Base-by-base conservation (phyloP, 2,113 vertebrate species). In the Aegypius monachus region DNA sequence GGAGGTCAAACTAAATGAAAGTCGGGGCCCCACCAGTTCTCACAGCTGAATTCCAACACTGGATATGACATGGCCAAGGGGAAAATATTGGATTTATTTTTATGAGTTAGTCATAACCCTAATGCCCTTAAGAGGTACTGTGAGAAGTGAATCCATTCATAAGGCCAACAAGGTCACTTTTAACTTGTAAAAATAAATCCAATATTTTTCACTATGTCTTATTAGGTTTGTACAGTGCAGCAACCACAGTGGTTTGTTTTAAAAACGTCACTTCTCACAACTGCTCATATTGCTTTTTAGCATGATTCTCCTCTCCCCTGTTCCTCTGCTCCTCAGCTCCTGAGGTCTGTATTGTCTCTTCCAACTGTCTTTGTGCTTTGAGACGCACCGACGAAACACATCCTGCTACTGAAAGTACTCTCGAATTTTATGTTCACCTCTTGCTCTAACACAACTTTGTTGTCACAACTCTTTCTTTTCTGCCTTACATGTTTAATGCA, bases 11-110 rank as follows among this genome's bases (percentile, higher is more conserved):
- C 68, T 86, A 97, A 98, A 98, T 98, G 97, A 98, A 97, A 98
- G 93, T 96, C 71, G 0, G 94, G 95, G 83, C 97, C 96, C 96
- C 96, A 95, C 92, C 85, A 68, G 91, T 97, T 93, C 97, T 97
- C 94, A 96, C 95, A 97, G 96, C 97, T 97, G 97, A 98, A 97
- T 98, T 94, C 97, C 96, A 97, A 77, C 98, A 97, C 95, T 97
- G 95, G 97, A 98, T 97, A 96, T 97, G 97, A 98, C 98, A 98
- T 98, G 97, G 98, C 98, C 98, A 94, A 97, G 93, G 98, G 98
- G 98, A 90, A 98, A 98, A 98, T 98, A 98, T 98, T 98, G 98
- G 98, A 98, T 98, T 98, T 98, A 97, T 98, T 98, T 98, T 98
- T 98, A 98, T 98, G 98, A 98, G 98, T 97, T 98, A 97, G 97